Evolutionary conservation across 2,888 invertebrate genomes (phyloP), one percentile per base, ranked within the genome.

Genomic region (Pterobdella sp.): DNA sequence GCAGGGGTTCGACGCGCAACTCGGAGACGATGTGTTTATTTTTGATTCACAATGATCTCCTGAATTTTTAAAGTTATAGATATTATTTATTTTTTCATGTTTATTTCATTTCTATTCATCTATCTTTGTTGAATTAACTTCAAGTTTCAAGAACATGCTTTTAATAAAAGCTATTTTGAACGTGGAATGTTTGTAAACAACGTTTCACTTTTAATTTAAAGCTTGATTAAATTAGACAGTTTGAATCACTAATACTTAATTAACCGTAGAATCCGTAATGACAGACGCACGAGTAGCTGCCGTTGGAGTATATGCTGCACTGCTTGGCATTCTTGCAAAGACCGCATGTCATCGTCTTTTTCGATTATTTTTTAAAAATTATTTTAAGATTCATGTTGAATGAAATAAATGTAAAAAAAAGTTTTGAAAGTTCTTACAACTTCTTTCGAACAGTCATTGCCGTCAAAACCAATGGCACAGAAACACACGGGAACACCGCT

Each of bases 401-500:
- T n/a, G n/a, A n/a, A n/a, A n/a, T n/a, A n/a, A n/a, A n/a, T n/a
- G n/a, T n/a, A n/a, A n/a, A n/a, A n/a, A n/a, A n/a, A n/a, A n/a
- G n/a, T n/a, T n/a, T n/a, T n/a, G n/a, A 22, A 14, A 7, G 49
- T 14, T 14, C 26, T 56, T n/a, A 52, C 4, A 14, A 71, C 71
- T 26, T 63, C 37, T 14, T n/a, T 36, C 10, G 60, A 60, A 29
- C 71, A 71, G 22, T 34, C 32, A 1, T 14, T 35, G 1, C 82
- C 83, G 14, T 78, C 78, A 74, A 79, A 82, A 32, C 82, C 83
- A 34, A 79, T 76, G 26, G 76, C 73, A 76, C 77, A 77, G 3
- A 14, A 22, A 68, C 74, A 76, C 94, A 94, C 77, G 93, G 86
- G 80, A 18, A n/a, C 26, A 26, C 68, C 60, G 2, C 32, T 36